Conservation (phyloP, 1,140 invertebrate species). For the Tetragonula clypearis region DNA sequence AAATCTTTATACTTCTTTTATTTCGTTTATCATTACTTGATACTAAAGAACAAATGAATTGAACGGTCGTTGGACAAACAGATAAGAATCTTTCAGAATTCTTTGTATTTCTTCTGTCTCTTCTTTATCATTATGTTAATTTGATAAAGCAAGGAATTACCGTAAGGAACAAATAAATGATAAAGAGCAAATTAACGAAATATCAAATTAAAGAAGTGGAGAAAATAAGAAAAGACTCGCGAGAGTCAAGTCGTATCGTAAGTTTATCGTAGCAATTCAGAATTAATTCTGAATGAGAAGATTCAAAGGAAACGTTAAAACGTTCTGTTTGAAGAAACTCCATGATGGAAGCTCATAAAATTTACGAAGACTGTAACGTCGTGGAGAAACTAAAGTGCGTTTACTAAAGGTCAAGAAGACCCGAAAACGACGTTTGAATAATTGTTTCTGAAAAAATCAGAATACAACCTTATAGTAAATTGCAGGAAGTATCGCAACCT, state of each 20-base stretch:
- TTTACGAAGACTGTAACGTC: neutral
- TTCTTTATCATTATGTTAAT: too few relatives aligned
- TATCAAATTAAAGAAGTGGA: neutral
- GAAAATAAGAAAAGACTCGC: neutral
- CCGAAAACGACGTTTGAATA: neutral
- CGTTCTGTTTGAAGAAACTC: too few relatives aligned
- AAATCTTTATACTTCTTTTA: neutral
- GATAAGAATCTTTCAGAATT: too few relatives aligned
- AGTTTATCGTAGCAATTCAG: neutral
- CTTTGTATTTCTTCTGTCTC: too few relatives aligned
- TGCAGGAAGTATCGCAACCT: slow-evolving; percentile 48
- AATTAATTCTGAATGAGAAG: neutral
- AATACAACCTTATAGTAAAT: slow-evolving; percentile 7
- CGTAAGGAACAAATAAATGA: too few relatives aligned
- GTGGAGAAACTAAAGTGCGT: neutral
- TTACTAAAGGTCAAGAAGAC: neutral
- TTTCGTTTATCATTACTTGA: neutral
- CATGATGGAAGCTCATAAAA: neutral
- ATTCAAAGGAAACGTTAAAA: neutral
- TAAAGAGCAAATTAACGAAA: neutral
- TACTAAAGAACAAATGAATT: neutral
- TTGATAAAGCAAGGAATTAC: too few relatives aligned
- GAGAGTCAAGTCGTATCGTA: neutral
- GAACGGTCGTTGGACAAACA: too few relatives aligned
- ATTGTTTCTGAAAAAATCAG: neutral